phyloP scores from a whole-genome alignment of 2,888 invertebrate genomes.

The Ligdia adustata region DNA sequence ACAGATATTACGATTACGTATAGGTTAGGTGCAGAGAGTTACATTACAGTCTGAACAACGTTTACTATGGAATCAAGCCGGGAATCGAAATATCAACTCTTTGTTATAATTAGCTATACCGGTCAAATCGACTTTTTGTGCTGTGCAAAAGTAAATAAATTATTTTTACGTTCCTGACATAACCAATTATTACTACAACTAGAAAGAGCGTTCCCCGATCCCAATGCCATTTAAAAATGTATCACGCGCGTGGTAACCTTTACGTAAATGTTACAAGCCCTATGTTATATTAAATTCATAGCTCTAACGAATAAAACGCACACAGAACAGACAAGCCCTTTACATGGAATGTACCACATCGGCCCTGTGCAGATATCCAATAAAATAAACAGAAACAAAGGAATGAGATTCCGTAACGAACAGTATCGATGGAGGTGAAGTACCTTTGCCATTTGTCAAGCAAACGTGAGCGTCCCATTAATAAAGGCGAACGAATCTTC shows the following conservation, averaged over 20 bases:
- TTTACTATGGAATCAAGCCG: no score
- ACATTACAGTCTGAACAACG: no score
- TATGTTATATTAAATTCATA: slow-evolving; percentile 26
- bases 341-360: slow-evolving; percentile 33
- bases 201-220: slow-evolving; percentile 1
- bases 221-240: slow-evolving; percentile 26
- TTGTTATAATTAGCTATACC: no score
- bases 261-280: slow-evolving; percentile 27
- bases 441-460: slow-evolving; percentile 67
- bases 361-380: slow-evolving; percentile 34
- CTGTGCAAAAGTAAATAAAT: no score
- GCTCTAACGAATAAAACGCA: slow-evolving; percentile 22
- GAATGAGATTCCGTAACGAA: slow-evolving; percentile 38
- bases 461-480: slow-evolving; percentile 75
- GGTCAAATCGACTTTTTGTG: no score
- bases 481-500: slow-evolving; percentile 76
- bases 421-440: slow-evolving; percentile 37
- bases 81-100: no score
- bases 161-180: no score
- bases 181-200: slow-evolving; percentile 5
- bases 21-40: no score
- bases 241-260: slow-evolving; percentile 32
- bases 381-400: slow-evolving; percentile 39
- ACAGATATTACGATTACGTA: no score
- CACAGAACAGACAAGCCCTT: slow-evolving; percentile 20